Base-by-base conservation (phyloP, 2,113 vertebrate genomes). In the Peromyscus leucopus region DNA sequence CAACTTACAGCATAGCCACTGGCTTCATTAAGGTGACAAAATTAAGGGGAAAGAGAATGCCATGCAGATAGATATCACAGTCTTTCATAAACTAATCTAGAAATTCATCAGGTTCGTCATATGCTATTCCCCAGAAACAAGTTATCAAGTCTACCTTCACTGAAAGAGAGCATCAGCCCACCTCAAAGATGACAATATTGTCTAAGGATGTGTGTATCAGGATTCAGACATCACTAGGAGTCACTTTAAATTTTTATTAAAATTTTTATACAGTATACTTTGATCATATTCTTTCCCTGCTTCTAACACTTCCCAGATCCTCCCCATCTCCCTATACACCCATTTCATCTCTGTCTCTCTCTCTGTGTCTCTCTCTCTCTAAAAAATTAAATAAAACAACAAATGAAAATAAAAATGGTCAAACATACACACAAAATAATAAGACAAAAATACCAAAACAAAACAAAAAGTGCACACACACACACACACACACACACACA, bases 21-120 rank as follows among this genome's bases (percentile, higher is more conserved):
- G 65, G 11, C 15, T 85, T 96, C 57, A 90, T 88, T 59, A 65
- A 95, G 84, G 21, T 84, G 28, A 92, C 33, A 33, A 90, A 94
- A 22, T 16, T 21, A 78, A 17, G 33, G 39, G 65, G 21, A 95
- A 89, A 90, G 75, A 83, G 31, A 96, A 39, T 83, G 33, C n/a
- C 78, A 93, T 55, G 2, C 94, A 80, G 69, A 84, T 17, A 94
- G 36, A 89, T 71, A 79, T 42, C 46, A 78, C 48, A 65, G 36
- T 88, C 39, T 88, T 94, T 95, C 13, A 22, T 90, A 94, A 97
- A 87, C 39, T 63, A 75, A 79, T 95, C 33, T 13, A 74, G 46
- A 96, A 94, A 31, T 79, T 94, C 55, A 95, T 90, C 36, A 90
- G 8, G 93, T 96, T 95, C 63, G 2, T 46, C 7, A 5, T 71